Base-by-base conservation (phyloP, 2,888 invertebrate genomes). In the Ligdia adustata region DNA sequence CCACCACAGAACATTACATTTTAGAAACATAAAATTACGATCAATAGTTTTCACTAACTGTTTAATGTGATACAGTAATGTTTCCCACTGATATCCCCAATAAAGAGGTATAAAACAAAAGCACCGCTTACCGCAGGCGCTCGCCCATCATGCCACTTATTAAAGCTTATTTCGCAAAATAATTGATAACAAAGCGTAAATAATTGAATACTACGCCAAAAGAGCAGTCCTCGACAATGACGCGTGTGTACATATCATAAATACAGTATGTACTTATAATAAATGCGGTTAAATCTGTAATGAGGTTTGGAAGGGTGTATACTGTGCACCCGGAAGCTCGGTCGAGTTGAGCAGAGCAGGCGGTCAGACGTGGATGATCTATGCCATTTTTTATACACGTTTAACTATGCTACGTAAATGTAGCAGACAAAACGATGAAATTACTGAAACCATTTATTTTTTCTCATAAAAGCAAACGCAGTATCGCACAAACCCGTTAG, bases 321-420 rank as follows among this genome's bases (percentile, higher is more conserved):
- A 62, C 69, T 60, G 58, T 70, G 73, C 72, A 69, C 49, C 58
- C 64, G 68, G 66, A 60, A 62, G 61, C 56, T 6, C 12, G 58
- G 46, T 47, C 51, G 41, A 56, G 47, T 9, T 27, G 42, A 33
- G 32, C 41, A n/a, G 57, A 53, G 57, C 52, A 64, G 60, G 72
- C 79, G 81, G 78, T 82, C 82, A 82, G 64, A 79, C 81, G 81
- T 75, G 74, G 60, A 82, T 83, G 83, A 84, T 83, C 69, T 80
- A 84, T 77, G 78, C 55, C 70, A 64, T 67, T 78, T 80, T 82
- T 82, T 78, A 73, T 72, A 75, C 64, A 71, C 75, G 66, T 79
- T 78, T 75, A 71, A 73, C 75, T 76, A 73, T 68, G 70, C 70
- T 72, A 68, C 75, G 65, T 74, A 72, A 27, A 66, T 75, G 72